Evolutionary conservation across 2,888 invertebrate species (phyloP).

Genomic region (Mallateleia sp.): DNA sequence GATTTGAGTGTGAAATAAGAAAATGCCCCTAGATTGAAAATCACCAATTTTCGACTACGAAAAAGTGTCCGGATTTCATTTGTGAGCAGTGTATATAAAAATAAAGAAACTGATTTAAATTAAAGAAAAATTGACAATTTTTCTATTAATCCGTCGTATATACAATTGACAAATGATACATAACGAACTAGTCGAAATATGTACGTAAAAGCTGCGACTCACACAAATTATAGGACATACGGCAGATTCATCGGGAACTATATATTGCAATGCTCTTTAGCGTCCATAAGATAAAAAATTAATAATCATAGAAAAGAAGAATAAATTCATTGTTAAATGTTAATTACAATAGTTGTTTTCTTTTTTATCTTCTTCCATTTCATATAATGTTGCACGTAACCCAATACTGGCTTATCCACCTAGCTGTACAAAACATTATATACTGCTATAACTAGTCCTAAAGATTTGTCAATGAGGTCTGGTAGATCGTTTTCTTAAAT

Average conservation of each 20-base stretch:
- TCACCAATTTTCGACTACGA: too few species aligned
- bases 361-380: constrained; percentile 79
- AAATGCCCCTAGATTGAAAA: too few species aligned
- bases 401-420: constrained; percentile 89
- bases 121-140: too few species aligned
- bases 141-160: too few species aligned
- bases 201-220: constrained; percentile 74
- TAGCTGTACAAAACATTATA: constrained; percentile 89
- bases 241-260: constrained; percentile 51
- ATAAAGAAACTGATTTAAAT: too few species aligned
- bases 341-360: constrained; percentile 88
- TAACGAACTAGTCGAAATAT: too few species aligned
- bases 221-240: constrained; percentile 42
- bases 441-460: constrained; percentile 87
- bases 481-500: constrained; percentile 82
- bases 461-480: constrained; percentile 88
- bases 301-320: constrained; percentile 77
- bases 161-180: too few species aligned
- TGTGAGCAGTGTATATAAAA: too few species aligned
- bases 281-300: constrained; percentile 61
- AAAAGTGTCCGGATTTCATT: too few species aligned
- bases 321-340: constrained; percentile 86
- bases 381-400: constrained; percentile 89
- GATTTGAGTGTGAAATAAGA: too few species aligned
- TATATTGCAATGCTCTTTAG: constrained; percentile 44